These are phyloP conservation scores for Exephanes ischioxanthus DNA, from an alignment of 2,888 invertebrate species.

Conservation along the genomic window DNA sequence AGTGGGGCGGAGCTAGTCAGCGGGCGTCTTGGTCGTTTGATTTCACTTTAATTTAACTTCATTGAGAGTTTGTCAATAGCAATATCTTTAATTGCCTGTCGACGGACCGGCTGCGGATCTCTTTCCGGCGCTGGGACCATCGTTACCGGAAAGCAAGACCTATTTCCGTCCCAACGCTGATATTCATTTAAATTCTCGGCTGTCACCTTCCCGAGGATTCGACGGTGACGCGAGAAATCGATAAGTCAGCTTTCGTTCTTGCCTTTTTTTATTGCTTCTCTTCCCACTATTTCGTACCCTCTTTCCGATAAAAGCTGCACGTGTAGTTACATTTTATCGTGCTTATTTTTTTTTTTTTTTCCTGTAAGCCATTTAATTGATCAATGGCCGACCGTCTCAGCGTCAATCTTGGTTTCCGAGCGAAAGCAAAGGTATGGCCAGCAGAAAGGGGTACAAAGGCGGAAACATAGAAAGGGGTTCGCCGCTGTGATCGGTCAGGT, in stretches of 20 bases:
- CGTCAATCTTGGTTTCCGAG: conserved; percentile 18
- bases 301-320: background rate
- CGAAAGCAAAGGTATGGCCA: conserved; percentile 16
- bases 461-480: conserved; percentile 65
- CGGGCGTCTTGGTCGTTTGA: conserved; percentile 71
- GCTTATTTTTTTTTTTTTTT: conserved; percentile 37
- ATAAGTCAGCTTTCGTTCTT: background rate
- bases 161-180: conserved; percentile 25
- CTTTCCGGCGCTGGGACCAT: conserved; percentile 70
- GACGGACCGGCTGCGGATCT: conserved; percentile 70
- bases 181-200: conserved; percentile 53
- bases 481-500: conserved; percentile 77
- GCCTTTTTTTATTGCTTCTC: background rate
- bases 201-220: conserved; percentile 8
- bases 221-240: conserved; percentile 17
- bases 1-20: conserved; percentile 17
- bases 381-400: conserved; percentile 71
- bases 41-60: conserved; percentile 81
- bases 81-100: conserved; percentile 81
- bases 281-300: conserved; percentile 11
- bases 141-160: conserved; percentile 58
- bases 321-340: conserved; percentile 24
- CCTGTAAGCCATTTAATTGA: conserved; percentile 77
- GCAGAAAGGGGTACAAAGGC: conserved; percentile 37
- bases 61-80: conserved; percentile 81